Percentiles rank a stretch among this genome's conserved stretches.
These are phyloP conservation scores for Vesta saturnalis DNA, from an alignment of 2,888 invertebrate species.

Conservation along the genomic window DNA sequence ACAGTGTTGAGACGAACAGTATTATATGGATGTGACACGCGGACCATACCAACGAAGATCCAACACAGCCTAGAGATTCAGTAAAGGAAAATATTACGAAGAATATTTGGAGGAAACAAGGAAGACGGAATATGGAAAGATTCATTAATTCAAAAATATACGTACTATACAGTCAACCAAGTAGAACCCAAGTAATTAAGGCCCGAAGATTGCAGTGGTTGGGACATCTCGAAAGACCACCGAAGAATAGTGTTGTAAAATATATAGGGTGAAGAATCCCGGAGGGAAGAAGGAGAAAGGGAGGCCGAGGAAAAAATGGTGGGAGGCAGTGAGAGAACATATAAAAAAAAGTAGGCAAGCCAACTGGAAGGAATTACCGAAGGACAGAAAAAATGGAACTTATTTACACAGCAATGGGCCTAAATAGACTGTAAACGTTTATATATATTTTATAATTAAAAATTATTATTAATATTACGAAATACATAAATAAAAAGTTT, in stretches of 20 bases:
- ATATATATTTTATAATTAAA: no score
- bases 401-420: not conserved
- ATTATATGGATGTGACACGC: slow-evolving; percentile 6
- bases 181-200: no score
- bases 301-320: not conserved
- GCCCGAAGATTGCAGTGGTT: not conserved
- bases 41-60: no score
- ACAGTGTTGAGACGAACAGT: slow-evolving; percentile 1
- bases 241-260: no score
- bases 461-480: no score
- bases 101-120: slow-evolving; percentile 2
- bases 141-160: not conserved
- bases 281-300: no score
- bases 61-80: no score
- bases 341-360: not conserved
- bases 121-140: not conserved
- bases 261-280: not conserved
- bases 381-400: no score
- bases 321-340: not conserved
- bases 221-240: not conserved
- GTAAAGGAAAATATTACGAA: no score
- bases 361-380: no score
- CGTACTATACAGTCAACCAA: not conserved
- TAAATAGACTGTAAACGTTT: not conserved
- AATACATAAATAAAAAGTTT: no score